Base-by-base conservation (phyloP, 2,797 vertebrate genomes). In the Sebastes wilsoni region DNA sequence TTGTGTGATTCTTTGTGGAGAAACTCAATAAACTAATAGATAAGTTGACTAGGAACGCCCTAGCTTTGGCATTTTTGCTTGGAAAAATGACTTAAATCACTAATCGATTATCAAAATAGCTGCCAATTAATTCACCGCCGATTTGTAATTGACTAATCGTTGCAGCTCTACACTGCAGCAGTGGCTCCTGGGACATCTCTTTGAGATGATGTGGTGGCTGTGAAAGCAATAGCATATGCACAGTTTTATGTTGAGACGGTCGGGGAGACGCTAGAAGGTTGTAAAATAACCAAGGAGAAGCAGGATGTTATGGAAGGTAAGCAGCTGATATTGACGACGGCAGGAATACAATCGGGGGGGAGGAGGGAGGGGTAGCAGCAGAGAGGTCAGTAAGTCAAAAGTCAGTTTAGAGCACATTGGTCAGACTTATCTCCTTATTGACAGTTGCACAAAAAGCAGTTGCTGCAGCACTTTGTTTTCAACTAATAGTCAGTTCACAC, bases 171-270 rank as follows among this genome's bases (percentile, higher is more conserved):
- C 9, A 4, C 5, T 56, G 64, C 59, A 65, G 72, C 73, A 42
- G 66, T 25, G 23, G 28, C 28, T 75, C 4, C 14, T 67, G 77
- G 56, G 56, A 30, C 10, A 3, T 30, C 5, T 49, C 20, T 61
- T 12, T 20, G n/a, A 42, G 23, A 27, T 27, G 20, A 14, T 28
- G 4, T 30, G 11, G 25, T 55, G 30, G 3, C 66, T 34, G 30
- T 56, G 23, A 27, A 72, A 2, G 38, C 1, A 10, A n/a, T 0
- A 72, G 36, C 25, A 59, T 6, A 38, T 7, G 18, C 16, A 49
- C 3, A 49, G 0, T 14, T 42, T 1, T 42, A 1, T 16, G 14
- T 42, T 42, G 6, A 42, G 14, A 8, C 4, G 10, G 25, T 2
- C 2, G 1, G n/a, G 6, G 25, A 72, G 16, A 23, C 3, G 22